Evolutionary conservation across 2,797 vertebrate species (phyloP), one percentile per base, ranked within the genome.

Genomic region (Xiphorhynchus erythropygius): DNA sequence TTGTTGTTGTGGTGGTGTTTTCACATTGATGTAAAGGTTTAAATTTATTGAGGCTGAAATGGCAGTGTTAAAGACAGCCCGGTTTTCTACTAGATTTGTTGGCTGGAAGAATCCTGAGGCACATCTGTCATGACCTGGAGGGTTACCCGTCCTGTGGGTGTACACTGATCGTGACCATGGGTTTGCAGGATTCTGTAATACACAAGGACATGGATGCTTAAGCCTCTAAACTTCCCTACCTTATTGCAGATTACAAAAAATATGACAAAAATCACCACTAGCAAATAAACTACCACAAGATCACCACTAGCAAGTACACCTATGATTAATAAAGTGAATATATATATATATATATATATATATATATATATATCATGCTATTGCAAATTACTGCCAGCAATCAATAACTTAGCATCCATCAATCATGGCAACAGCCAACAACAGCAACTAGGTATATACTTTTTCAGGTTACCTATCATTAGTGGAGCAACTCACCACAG

Each of bases 171-270:
- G 0, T 67, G 80, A 17, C 35, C 11, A 9, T 39, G 69, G 53
- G 44, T 63, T 86, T 94, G 60, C 28, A 84, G 80, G 33, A 30
- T 64, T 81, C 86, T 75, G 37, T 81, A 93, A 81, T 44, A 41
- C 77, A 75, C 41, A 81, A 92, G 65, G 84, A 81, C 89, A 71
- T 0, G 5, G 18, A 81, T 12, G 23, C 25, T 92, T 93, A 78
- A 75, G 78, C 52, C 80, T 64, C 53, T 89, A 44, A 90, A 93
- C 17, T 90, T 92, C 56, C 74, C 84, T 84, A 64, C 53, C 49
- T 93, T 74, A 86, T 56, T 59, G 74, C 33, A 77, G 77, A 70
- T 86, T 67, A 87, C 11, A 32, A 77, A 81, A 93, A 86, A 63
- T 55, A 59, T 35, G 39, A 63, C 68, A 55, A 73, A 93, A 70